phyloP scores from a whole-genome alignment of 2,113 vertebrate genomes.

The Hippocampus abdominalis region DNA sequence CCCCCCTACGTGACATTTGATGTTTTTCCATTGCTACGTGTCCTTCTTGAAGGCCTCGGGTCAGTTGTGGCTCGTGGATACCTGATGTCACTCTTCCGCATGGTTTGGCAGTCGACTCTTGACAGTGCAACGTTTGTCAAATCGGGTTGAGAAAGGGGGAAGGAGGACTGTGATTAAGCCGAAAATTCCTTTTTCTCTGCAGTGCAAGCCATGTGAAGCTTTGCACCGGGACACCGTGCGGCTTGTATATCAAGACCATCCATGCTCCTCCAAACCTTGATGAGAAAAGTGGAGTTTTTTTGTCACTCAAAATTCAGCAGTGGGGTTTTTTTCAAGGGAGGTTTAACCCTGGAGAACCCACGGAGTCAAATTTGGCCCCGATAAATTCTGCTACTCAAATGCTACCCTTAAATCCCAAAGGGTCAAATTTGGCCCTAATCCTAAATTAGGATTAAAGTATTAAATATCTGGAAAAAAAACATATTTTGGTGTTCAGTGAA shows the following conservation, averaged over 20 bases:
- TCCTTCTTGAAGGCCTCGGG: conserved; percentile 64
- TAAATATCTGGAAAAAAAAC: no score
- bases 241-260: conserved; percentile 2
- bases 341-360: no score
- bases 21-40: conserved; percentile 52
- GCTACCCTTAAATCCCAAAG: no score
- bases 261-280: conserved; percentile 3
- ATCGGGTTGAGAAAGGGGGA: conserved; percentile 31
- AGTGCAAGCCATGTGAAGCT: conserved; percentile 5
- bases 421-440: no score
- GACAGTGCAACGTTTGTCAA: conserved; percentile 58
- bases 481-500: no score
- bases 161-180: conserved; percentile 30
- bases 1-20: conserved; percentile 66
- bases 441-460: no score
- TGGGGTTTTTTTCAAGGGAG: no score
- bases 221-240: not conserved
- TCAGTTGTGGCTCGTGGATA: conserved; percentile 67
- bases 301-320: not conserved
- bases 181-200: conserved; percentile 11
- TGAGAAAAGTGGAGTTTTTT: not conserved
- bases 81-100: conserved; percentile 72
- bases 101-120: conserved; percentile 54
- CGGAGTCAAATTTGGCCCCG: no score
- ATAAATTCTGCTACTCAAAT: no score